These are phyloP conservation scores for Lordiphosa clarofinis DNA, from an alignment of 1,140 invertebrate genomes.

Conservation along the genomic window DNA sequence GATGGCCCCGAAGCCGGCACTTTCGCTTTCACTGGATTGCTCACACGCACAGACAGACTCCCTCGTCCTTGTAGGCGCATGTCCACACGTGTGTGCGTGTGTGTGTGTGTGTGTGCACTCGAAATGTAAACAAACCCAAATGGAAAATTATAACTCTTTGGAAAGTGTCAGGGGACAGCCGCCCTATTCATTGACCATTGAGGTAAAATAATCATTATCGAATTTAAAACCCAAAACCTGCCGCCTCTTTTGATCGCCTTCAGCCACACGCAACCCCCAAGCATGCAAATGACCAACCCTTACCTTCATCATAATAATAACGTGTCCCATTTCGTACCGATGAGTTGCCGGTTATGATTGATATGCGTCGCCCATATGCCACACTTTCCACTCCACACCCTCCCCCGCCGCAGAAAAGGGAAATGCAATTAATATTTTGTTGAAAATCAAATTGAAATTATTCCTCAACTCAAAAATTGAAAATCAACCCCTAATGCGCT, in stretches of 20 bases:
- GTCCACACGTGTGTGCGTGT: conserved; percentile 38
- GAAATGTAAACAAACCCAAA: conserved; percentile 58
- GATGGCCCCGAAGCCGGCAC: conserved; percentile 63
- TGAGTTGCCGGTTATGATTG: conserved; percentile 52
- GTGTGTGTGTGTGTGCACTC: conserved; percentile 12
- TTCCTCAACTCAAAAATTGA: conserved; percentile 47
- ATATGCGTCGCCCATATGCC: conserved; percentile 57
- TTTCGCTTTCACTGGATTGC: conserved; percentile 60
- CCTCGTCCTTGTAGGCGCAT: conserved; percentile 49
- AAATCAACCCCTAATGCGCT: conserved; percentile 1
- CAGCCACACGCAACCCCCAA: conserved; percentile 12
- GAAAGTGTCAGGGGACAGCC: neutral
- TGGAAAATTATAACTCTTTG: conserved; percentile 8
- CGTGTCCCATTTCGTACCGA: conserved; percentile 30
- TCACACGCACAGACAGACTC: conserved; percentile 39
- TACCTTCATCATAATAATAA: conserved; percentile 6
- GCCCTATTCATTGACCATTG: conserved; percentile 17
- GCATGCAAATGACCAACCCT: conserved; percentile 33
- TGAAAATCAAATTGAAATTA: conserved; percentile 72
- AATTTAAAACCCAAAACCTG: conserved; percentile 50
- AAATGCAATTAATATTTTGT: conserved; percentile 66
- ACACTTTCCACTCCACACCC: conserved; percentile 35
- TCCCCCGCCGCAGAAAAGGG: conserved; percentile 27
- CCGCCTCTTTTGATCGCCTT: conserved; percentile 16
- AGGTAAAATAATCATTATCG: conserved; percentile 47